phyloP scores from a whole-genome alignment of 1,140 invertebrate species.

The Pseudoatta argentina region DNA sequence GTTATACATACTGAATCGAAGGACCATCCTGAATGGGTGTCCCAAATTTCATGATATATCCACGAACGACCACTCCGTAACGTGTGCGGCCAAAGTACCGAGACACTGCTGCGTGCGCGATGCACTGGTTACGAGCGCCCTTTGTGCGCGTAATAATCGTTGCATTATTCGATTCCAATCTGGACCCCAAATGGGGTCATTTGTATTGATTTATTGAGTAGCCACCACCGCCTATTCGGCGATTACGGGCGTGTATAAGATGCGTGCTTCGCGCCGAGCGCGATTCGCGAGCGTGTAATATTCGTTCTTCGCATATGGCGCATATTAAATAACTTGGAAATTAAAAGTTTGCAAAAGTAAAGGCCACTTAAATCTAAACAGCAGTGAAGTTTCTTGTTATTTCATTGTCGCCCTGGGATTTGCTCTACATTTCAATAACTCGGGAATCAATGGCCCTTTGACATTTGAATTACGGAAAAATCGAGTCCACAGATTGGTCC shows the following conservation, averaged over 20 bases:
- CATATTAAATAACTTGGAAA: constrained; percentile 7
- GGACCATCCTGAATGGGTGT: constrained; percentile 22
- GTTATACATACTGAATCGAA: constrained; percentile 6
- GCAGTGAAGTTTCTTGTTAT: constrained; percentile 3
- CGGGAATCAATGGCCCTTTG: constrained; percentile 27
- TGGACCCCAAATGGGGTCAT: constrained; percentile 64
- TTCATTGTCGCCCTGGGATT: background rate
- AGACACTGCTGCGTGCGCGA: background rate
- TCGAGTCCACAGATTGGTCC: background rate
- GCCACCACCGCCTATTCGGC: constrained; percentile 11
- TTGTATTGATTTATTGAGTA: constrained; percentile 75
- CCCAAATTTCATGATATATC: constrained; percentile 58
- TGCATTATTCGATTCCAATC: constrained; percentile 77
- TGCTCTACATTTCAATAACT: background rate
- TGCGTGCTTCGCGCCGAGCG: background rate
- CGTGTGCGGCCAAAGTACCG: background rate
- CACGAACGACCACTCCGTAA: background rate
- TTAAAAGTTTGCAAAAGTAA: constrained; percentile 40
- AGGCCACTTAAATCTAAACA: constrained; percentile 8
- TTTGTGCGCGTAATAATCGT: constrained; percentile 72
- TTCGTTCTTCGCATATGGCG: background rate
- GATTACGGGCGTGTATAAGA: constrained; percentile 33
- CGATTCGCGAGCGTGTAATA: background rate
- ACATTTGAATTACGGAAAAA: constrained; percentile 50
- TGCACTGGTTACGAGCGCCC: constrained; percentile 42